phyloP scores from a whole-genome alignment of 2,888 invertebrate genomes.

The Copidosoma aretas region DNA sequence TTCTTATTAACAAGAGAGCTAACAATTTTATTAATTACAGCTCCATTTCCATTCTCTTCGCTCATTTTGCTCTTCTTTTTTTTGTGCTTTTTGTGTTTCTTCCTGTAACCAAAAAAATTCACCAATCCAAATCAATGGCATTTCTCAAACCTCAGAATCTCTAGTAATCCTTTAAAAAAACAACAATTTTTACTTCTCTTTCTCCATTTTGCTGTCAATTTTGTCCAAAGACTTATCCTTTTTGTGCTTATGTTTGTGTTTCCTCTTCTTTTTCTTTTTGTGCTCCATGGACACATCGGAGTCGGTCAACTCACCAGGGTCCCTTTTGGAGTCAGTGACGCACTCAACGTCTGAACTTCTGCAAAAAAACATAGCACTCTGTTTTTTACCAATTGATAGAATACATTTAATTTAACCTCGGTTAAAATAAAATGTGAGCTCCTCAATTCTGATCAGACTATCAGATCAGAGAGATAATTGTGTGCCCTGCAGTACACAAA shows the following conservation, averaged over 20 bases:
- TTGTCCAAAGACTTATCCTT: constrained; percentile 57
- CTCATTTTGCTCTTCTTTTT: constrained; percentile 48
- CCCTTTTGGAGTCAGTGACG: constrained; percentile 50
- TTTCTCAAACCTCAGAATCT: not conserved
- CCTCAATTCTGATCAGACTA: no score
- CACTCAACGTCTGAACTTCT: constrained; percentile 58
- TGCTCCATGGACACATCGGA: constrained; percentile 52
- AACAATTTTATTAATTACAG: constrained; percentile 49
- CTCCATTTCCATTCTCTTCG: constrained; percentile 55
- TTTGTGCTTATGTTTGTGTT: constrained; percentile 61
- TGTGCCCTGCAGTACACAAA: no score
- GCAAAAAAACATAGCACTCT: constrained; percentile 6
- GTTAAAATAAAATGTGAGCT: no score
- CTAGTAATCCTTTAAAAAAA: not conserved
- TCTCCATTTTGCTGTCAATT: constrained; percentile 51
- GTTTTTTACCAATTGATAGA: no score
- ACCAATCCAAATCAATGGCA: not conserved
- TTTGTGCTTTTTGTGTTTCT: constrained; percentile 61
- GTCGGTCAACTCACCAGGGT: constrained; percentile 35
- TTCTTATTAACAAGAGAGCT: constrained; percentile 47
- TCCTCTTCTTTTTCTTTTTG: constrained; percentile 59
- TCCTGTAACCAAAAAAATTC: constrained; percentile 44
- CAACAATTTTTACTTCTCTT: constrained; percentile 48
- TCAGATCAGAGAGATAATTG: no score
- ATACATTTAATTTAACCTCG: no score